Percentiles rank a stretch among this genome's conserved stretches.
Conservation (phyloP, 2,888 invertebrate species). For the Saturnia pavonia region DNA sequence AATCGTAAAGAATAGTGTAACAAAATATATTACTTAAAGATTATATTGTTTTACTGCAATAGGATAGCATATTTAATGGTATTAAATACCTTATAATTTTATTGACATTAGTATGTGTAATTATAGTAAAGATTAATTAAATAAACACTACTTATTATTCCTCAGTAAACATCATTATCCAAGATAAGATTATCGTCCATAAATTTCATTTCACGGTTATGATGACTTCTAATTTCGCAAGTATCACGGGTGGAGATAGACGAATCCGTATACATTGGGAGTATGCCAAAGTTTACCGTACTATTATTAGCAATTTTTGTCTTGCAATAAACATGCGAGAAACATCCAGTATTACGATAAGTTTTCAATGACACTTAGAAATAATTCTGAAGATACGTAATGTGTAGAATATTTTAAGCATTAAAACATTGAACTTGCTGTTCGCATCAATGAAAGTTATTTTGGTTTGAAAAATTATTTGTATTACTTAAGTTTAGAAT, state of each 20-base stretch:
- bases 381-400: slow-evolving; percentile 33
- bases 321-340: slow-evolving; percentile 35
- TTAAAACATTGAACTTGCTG: slow-evolving; percentile 52
- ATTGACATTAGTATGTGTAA: neutral
- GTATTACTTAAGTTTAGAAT: slow-evolving; percentile 4
- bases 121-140: neutral
- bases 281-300: slow-evolving; percentile 50
- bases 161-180: neutral
- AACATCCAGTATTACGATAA: slow-evolving; percentile 39
- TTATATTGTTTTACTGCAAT: neutral
- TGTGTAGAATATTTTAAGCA: slow-evolving; percentile 45
- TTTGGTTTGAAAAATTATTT: slow-evolving; percentile 34
- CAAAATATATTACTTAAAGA: too few relatives aligned
- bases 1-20: too few relatives aligned
- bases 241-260: slow-evolving; percentile 52
- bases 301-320: slow-evolving; percentile 35
- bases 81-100: neutral
- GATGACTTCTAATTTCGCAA: slow-evolving; percentile 43
- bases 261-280: slow-evolving; percentile 44
- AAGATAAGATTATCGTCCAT: slow-evolving; percentile 22
- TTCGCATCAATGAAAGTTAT: slow-evolving; percentile 39
- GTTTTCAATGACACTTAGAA: slow-evolving; percentile 46
- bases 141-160: neutral
- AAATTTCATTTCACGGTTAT: slow-evolving; percentile 42
- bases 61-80: neutral